Base-by-base conservation (phyloP, 2,888 invertebrate species). In the Coleophora flavipennella region DNA sequence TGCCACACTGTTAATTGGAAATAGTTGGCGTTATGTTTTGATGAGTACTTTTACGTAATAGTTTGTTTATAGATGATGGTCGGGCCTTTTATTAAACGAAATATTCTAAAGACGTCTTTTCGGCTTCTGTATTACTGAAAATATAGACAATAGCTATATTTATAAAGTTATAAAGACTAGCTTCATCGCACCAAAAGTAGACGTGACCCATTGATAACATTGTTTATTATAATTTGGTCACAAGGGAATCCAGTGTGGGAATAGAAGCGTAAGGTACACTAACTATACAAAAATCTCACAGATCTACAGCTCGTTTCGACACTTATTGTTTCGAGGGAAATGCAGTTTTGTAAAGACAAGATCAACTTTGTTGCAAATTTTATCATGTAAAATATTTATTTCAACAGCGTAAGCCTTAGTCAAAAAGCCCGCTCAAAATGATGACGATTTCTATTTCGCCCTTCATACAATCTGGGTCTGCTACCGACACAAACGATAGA, bases 191-290 rank as follows among this genome's bases (percentile, higher is more conserved):
- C n/a, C n/a, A 28, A 25, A 35, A 28, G 28, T 27, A 12, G 27
- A 35, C 12, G 6, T 20, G 20, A 20, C 3, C 3, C 3, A 11
- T 29, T 29, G 67, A 69, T 66, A 65, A 66, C 69, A 71, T 72
- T 74, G 71, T 75, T 62, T 57, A 49, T 51, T 58, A 59, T 67
- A 67, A 67, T 67, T 68, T 59, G 64, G 67, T 71, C 76, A 62
- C 73, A 55, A 70, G 75, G 72, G 76, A 76, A 76, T 71, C 63
- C 49, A 59, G 53, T 66, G 75, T 77, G 77, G 62, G 76, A 76
- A 74, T 60, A 20, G 20, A 20, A 20, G 20, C 20, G 20, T 20
- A 20, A 4, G 20, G 20, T 6, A 20, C 20, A 20, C 20, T 6
- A 20, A 20, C 20, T 20, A 20, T 55, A 61, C 74, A 76, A 72